Base-by-base conservation (phyloP, 2,888 invertebrate species). In the Gryllus longicercus region DNA sequence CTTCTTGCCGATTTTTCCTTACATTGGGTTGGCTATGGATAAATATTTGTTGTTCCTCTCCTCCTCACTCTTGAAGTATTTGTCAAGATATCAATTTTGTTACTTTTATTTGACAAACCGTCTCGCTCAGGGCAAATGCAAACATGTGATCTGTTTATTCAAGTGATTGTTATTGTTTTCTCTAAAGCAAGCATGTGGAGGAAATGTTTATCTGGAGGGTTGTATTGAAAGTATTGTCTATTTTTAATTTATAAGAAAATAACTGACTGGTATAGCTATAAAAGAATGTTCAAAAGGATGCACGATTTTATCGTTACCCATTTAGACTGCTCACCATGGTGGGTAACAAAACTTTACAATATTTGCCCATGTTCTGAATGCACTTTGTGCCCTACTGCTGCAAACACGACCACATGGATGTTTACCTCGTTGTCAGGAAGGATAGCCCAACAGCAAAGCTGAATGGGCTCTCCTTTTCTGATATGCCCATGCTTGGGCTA, bases 1-100 rank as follows among this genome's bases (percentile, higher is more conserved):
- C 63, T 77, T 23, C 21, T 25, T 23, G 49, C 50, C 63, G 76
- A 49, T 79, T 79, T 79, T 77, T 79, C 79, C 76, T 79, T 79
- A 76, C 76, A 76, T 79, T 79, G 79, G 77, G 79, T 76, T 79
- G 79, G 77, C 76, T 50, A 77, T 79, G 79, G 78, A 79, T 75
- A 79, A 75, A 25, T 49, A 77, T 79, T 23, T 74, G 21, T 79
- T 79, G 49, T 50, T 79, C 74, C 75, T 74, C 21, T 50, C 38
- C 77, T 50, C 77, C 50, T 77, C 77, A 49, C 77, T 50, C 25
- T 49, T 79, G 74, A 25, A 77, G 38, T 21, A 63, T 63, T 38
- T 38, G 38, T 38, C 38, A 38, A 38, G 38, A 38, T 38, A 38
- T 38, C 38, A 38, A 38, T 38, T 38, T 38, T 38, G 38, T 38